phyloP scores from a whole-genome alignment of 2,888 invertebrate species.

The Lithophane leautieri region DNA sequence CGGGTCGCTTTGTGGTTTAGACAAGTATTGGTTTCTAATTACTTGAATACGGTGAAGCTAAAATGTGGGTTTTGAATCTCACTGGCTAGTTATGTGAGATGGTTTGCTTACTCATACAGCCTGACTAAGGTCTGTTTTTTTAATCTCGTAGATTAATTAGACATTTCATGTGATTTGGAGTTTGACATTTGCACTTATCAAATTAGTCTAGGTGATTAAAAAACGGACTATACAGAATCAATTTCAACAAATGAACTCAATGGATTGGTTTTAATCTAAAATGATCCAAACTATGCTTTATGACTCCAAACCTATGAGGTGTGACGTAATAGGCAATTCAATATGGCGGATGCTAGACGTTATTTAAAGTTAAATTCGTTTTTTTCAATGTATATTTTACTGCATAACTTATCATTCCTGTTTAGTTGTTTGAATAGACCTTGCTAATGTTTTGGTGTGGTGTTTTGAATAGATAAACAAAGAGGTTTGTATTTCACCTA shows the following conservation, averaged over 20 bases:
- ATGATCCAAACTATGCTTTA: background rate
- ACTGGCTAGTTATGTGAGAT: background rate
- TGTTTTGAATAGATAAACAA: conserved; percentile 13
- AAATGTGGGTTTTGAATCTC: background rate
- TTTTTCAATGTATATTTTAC: background rate
- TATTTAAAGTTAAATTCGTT: too few relatives aligned
- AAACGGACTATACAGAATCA: background rate
- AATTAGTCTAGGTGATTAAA: too few relatives aligned
- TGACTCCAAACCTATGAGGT: too few relatives aligned
- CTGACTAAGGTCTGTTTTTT: too few relatives aligned
- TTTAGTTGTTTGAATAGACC: background rate
- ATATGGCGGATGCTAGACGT: background rate
- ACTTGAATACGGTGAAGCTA: background rate
- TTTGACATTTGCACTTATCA: too few relatives aligned
- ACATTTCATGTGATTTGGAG: too few relatives aligned
- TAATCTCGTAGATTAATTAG: too few relatives aligned
- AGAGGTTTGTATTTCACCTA: conserved; percentile 2
- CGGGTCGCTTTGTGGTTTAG: conserved; percentile 18
- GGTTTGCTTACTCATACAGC: background rate
- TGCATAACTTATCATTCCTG: background rate
- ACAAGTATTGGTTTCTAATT: conserved; percentile 20
- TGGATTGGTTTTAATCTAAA: background rate
- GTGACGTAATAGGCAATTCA: background rate
- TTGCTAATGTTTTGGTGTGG: background rate
- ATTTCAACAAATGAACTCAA: background rate